Base-by-base conservation (phyloP, 2,888 invertebrate genomes). In the Chesias legatella region DNA sequence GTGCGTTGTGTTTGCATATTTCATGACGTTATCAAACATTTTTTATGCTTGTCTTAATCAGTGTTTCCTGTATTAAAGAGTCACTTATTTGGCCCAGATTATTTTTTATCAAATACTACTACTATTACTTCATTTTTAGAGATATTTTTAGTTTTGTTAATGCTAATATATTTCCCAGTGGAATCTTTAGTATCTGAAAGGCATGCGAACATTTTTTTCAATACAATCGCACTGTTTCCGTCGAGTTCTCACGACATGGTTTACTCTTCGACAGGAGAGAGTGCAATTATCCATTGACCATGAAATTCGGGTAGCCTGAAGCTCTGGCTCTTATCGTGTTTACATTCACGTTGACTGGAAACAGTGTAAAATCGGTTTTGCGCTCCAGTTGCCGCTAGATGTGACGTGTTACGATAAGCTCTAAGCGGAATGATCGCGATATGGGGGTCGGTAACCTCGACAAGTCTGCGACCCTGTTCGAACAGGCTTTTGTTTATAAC, bases 371-470 rank as follows among this genome's bases (percentile, higher is more conserved):
- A 70, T 70, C 52, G 56, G 60, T 72, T 73, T 66, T 60, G 49
- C 73, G 74, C 66, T 79, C 73, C 69, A 74, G 62, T 78, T 73
- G 56, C 46, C 36, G 38, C 53, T 53, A 37, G 34, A 35, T 41
- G 43, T 42, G 46, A 52, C 53, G 63, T 51, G 44, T 28, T 43
- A 29, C 67, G 76, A 77, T 76, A 79, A 73, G 66, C 65, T 51
- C 48, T 67, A 77, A 78, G 75, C 79, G 78, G 78, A 76, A 72
- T 81, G 68, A 74, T 76, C 60, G 72, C 50, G 73, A 74, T 79
- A 73, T 60, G 48, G 63, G 66, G 82, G 83, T 84, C 86, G 71
- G 66, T 80, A 74, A 85, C 85, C 84, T 81, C 78, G 66, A 51
- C 66, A 51, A 72, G 76, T 77, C 78, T 77, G 72, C 68, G 81